Conservation (phyloP, 2,113 vertebrate species). For the Corythaeola cristata region DNA sequence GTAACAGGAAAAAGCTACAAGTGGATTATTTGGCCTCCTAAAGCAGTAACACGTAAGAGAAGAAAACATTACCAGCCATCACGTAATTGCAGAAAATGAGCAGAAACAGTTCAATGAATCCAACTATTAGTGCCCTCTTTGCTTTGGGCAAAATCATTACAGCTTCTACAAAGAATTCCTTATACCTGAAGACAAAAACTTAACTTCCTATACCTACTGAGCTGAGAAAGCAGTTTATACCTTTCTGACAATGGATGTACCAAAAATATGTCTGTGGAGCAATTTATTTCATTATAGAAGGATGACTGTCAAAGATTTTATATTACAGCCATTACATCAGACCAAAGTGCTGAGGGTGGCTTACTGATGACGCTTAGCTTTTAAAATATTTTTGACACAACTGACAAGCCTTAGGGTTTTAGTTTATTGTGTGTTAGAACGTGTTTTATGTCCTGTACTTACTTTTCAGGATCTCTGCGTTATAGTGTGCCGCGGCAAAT, state of each 20-base stretch:
- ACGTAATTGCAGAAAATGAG: background rate
- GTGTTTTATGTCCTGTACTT: conserved; percentile 54
- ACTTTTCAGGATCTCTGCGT: conserved; percentile 94
- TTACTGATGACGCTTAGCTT: background rate
- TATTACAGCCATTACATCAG: background rate
- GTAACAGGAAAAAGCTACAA: background rate
- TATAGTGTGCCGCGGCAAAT: conserved; percentile 90
- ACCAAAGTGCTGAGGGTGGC: background rate
- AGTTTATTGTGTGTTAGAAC: background rate
- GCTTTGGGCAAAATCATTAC: background rate
- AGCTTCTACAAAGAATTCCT: background rate
- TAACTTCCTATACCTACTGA: background rate
- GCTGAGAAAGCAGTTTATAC: background rate
- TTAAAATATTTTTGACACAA: background rate
- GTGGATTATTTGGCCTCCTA: background rate
- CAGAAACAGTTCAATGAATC: background rate
- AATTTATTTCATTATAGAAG: background rate
- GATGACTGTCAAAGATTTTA: background rate
- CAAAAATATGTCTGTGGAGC: background rate
- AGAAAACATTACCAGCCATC: background rate
- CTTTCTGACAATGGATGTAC: background rate
- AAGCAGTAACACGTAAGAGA: background rate
- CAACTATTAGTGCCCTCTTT: background rate
- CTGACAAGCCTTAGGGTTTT: background rate
- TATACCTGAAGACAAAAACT: background rate